Evolutionary conservation across 53 echinoderm and acorn worm species (phyloP), one percentile per base, ranked within the genome.

Genomic region (Zoroaster sp.): DNA sequence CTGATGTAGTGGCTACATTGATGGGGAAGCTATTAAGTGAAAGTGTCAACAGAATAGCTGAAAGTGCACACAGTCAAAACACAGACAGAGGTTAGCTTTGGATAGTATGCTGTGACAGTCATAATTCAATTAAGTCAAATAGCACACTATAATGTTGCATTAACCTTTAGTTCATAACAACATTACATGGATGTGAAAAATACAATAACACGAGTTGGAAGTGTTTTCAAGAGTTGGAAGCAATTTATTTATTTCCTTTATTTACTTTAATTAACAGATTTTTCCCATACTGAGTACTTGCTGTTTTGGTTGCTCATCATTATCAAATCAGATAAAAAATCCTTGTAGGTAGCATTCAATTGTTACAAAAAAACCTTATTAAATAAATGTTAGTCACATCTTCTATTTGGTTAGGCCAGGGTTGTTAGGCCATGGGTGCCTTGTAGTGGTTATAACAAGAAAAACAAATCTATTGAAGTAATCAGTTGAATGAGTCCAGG

Each of bases 11-110:
- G 73, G 82, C 90, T 36, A 35, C 81, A 28, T 23, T 89, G 90
- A 82, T 89, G 90, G 90, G 90, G 32, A 82, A 89, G 33, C 73
- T 89, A 55, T 89, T 89, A 81, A 32, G 90, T 35, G 74, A 82
- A 80, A 74, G 81, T 66, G 90, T 89, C 82, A 42, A 59, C 73
- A 54, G 82, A 80, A 65, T 89, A 47, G 90, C 90, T 44, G 90
- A 53, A 49, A 85, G 85, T 51, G 85, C 85, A 18, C 81, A 74
- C 73, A 77, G 88, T 47, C 66, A 73, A 55, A 47, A 63, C 73
- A 59, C 21, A 33, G 73, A 80, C 79, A 73, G 82, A 89, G 90
- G 90, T 89, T 74, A 89, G 89, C 54, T 21, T 43, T 59, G 59
- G 54, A 43, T 5, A 18, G 25, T 65, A 65, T 9, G 23, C 13